Evolutionary conservation across 37 sponge, comb jelly and placozoan species (phyloP).

Genomic region (Aphrocallistes beatrix): DNA sequence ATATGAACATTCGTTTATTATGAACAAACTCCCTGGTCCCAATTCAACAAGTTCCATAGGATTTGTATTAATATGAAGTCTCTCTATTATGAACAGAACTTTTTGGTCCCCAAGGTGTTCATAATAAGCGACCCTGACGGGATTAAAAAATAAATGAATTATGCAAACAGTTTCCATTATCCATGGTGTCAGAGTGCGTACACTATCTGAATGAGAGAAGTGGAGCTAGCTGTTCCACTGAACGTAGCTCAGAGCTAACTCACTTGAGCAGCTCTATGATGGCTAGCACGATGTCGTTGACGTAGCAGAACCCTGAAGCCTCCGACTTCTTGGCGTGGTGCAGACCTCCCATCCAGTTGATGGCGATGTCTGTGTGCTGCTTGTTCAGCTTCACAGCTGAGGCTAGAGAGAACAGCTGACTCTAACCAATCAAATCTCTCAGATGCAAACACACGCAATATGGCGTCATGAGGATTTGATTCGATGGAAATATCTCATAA

Average conservation of each 20-base stretch:
- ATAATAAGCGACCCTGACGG: no score
- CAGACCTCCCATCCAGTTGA: conserved; percentile 97
- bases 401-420: conserved; percentile 42
- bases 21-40: no score
- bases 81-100: no score
- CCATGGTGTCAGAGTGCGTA: neutral
- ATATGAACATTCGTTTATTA: no score
- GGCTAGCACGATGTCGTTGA: conserved; percentile 94
- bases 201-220: neutral
- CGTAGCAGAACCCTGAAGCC: conserved; percentile 97
- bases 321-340: conserved; percentile 99
- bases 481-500: no score
- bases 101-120: no score
- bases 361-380: conserved; percentile 90
- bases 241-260: neutral
- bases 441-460: no score
- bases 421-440: no score
- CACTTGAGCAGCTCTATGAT: conserved; percentile 97
- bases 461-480: no score
- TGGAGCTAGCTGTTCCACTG: neutral
- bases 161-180: neutral
- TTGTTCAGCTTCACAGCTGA: conserved; percentile 97
- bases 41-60: no score
- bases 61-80: no score
- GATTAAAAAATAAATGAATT: neutral